These are phyloP conservation scores for Mirza zaza DNA, from an alignment of 2,113 vertebrate genomes.

Conservation along the genomic window DNA sequence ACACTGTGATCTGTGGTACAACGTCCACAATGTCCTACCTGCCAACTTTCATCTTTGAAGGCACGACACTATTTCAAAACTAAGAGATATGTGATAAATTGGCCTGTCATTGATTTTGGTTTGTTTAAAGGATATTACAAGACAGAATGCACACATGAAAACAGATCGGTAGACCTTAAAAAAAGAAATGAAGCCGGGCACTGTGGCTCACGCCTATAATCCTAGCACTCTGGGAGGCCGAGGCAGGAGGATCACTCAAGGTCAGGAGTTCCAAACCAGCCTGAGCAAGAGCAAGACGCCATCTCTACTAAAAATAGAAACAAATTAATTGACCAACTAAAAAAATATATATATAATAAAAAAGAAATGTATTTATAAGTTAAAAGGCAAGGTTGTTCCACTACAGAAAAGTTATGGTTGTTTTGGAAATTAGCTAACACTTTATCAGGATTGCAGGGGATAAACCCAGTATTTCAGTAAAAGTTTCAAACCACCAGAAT, in stretches of 20 bases:
- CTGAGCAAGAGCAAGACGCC: no score
- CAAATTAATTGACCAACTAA: no score
- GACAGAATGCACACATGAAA: background rate
- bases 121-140: background rate
- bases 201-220: no score
- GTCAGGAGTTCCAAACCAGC: no score
- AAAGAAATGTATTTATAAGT: background rate
- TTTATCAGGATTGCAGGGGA: background rate
- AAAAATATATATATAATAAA: no score
- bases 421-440: background rate
- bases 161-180: background rate
- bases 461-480: background rate
- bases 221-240: no score
- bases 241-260: no score
- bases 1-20: background rate
- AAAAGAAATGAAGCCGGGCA: no score
- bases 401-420: background rate
- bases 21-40: background rate
- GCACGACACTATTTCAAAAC: background rate
- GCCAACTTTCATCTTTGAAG: background rate
- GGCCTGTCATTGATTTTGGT: background rate
- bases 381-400: background rate
- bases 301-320: no score
- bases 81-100: background rate
- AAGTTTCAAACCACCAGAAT: background rate